These are phyloP conservation scores for Drosophila barbarae DNA, from an alignment of 2,888 invertebrate genomes.

Conservation along the genomic window DNA sequence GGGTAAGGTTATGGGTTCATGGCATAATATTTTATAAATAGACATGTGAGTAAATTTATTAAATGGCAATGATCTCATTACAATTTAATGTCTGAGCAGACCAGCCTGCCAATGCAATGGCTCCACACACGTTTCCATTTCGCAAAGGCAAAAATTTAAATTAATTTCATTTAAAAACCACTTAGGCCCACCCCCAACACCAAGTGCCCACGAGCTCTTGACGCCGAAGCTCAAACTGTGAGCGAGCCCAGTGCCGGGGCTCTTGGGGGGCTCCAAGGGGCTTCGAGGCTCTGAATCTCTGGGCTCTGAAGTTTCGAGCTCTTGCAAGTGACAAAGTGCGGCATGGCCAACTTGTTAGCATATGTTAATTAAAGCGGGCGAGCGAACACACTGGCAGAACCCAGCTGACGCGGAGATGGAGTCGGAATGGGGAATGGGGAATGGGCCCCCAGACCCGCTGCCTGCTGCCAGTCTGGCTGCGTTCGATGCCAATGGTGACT, in stretches of 20 bases:
- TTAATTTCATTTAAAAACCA: conserved; percentile 74
- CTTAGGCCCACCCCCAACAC: conserved; percentile 72
- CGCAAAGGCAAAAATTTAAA: conserved; percentile 58
- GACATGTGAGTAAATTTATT: conserved; percentile 66
- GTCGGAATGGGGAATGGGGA: conserved; percentile 1
- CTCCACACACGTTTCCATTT: conserved; percentile 28
- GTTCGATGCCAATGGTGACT: conserved; percentile 55
- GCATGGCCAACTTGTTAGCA: conserved; percentile 73
- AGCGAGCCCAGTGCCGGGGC: conserved; percentile 11
- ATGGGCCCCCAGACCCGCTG: conserved; percentile 17
- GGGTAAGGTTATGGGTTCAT: conserved; percentile 45
- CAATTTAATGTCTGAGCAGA: conserved; percentile 55
- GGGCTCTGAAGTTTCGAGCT: conserved; percentile 46
- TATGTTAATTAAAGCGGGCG: conserved; percentile 73
- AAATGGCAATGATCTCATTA: conserved; percentile 70
- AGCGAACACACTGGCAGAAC: conserved; percentile 42
- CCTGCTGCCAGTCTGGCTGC: conserved; percentile 49
- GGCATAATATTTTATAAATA: conserved; percentile 63
- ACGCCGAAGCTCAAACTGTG: conserved; percentile 32
- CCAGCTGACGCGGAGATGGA: conserved; percentile 20
- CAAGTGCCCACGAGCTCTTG: conserved; percentile 50
- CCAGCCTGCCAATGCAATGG: conserved; percentile 21
- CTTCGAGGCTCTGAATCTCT: conserved; percentile 1
- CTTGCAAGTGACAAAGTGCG: conserved; percentile 70
- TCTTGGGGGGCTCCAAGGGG: not conserved